Evolutionary conservation across 2,888 invertebrate genomes (phyloP).

Genomic region (Trimorus sp.): DNA sequence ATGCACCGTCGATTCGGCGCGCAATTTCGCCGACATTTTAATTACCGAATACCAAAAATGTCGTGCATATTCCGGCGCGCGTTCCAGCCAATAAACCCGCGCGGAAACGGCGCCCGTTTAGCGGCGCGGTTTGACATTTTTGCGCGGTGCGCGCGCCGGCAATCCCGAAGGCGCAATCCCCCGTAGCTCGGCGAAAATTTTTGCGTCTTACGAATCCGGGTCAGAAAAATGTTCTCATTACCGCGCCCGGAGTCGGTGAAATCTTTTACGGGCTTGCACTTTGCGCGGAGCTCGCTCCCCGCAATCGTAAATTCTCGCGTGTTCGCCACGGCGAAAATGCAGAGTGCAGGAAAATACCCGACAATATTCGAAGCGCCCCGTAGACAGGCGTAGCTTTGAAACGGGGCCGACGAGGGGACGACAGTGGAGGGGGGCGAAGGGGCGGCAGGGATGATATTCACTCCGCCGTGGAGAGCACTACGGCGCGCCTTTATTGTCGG

Average conservation of each 20-base stretch:
- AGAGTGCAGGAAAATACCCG: constrained; percentile 65
- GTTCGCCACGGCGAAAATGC: constrained; percentile 59
- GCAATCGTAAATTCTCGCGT: constrained; percentile 65
- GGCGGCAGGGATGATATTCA: constrained; percentile 54
- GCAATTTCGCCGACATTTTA: too few species aligned
- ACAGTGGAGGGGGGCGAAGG: too few species aligned
- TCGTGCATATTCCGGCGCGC: too few species aligned
- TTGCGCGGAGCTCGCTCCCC: constrained; percentile 43
- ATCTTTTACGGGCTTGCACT: constrained; percentile 62
- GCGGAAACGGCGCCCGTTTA: background rate
- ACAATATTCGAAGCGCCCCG: constrained; percentile 66
- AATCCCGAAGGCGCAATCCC: too few species aligned
- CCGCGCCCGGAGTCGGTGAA: constrained; percentile 42
- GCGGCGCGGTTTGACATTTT: constrained; percentile 1
- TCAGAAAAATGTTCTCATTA: constrained; percentile 63
- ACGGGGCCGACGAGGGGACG: constrained; percentile 63
- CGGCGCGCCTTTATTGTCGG: constrained; percentile 78
- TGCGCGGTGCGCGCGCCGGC: too few species aligned
- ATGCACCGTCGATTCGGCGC: too few species aligned
- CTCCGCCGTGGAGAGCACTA: constrained; percentile 67
- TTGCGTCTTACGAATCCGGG: constrained; percentile 56
- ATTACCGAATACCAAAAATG: too few species aligned
- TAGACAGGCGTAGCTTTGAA: constrained; percentile 70
- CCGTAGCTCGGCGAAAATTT: background rate
- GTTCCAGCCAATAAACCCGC: too few species aligned